These are phyloP conservation scores for Lepidocolaptes lacrymiger DNA, from an alignment of 2,797 vertebrate species.

Conservation along the genomic window DNA sequence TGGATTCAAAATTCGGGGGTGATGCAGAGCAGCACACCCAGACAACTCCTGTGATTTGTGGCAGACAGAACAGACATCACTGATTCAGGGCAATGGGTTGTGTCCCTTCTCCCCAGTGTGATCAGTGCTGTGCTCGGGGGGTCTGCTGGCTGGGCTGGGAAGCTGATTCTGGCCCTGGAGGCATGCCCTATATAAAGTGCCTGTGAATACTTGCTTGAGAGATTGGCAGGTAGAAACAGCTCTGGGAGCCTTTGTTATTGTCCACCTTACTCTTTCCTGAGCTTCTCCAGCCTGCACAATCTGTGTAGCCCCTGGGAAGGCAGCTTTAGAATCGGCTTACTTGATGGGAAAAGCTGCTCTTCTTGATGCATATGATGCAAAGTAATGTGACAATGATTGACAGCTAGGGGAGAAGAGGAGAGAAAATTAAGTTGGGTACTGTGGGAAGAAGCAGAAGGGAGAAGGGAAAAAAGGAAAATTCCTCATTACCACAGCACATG, in stretches of 20 bases:
- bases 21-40: neutral
- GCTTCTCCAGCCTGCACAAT: slow-evolving; percentile 21
- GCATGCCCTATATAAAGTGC: neutral
- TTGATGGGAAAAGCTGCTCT: slow-evolving; percentile 19
- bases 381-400: slow-evolving; percentile 33
- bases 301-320: slow-evolving; percentile 40
- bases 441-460: neutral
- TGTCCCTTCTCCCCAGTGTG: slow-evolving; percentile 11
- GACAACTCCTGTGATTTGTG: neutral
- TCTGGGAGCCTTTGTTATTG: slow-evolving; percentile 16
- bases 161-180: neutral
- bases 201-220: neutral
- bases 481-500: neutral
- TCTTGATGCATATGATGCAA: neutral
- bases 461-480: neutral
- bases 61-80: neutral
- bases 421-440: neutral
- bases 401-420: neutral
- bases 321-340: slow-evolving; percentile 17
- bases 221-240: slow-evolving; percentile 13
- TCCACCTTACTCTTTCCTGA: slow-evolving; percentile 12
- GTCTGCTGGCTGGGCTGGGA: neutral
- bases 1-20: neutral
- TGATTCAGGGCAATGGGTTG: neutral
- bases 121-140: slow-evolving; percentile 21